phyloP scores from a whole-genome alignment of 1,140 invertebrate species.

The Mycetomoellerius zeteki region DNA sequence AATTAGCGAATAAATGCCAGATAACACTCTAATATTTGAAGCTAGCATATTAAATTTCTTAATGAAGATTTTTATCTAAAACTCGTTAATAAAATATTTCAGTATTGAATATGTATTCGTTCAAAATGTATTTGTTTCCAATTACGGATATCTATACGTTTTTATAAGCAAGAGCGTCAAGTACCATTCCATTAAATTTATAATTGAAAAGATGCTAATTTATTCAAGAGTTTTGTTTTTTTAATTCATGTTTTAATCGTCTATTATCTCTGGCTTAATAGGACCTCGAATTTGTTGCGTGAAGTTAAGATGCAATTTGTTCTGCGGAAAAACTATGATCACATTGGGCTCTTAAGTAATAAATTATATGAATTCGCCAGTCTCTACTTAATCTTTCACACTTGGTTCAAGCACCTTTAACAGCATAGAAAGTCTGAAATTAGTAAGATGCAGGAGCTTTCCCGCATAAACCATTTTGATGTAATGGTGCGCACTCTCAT shows the following conservation, averaged over 20 bases:
- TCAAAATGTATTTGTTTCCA: constrained; percentile 1
- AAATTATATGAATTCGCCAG: constrained; percentile 40
- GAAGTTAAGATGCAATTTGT: constrained; percentile 27
- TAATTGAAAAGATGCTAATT: constrained; percentile 17
- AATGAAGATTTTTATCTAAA: constrained; percentile 8
- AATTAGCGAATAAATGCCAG: background rate
- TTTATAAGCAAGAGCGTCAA: background rate
- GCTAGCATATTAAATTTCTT: background rate
- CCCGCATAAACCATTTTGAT: constrained; percentile 37
- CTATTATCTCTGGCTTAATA: background rate
- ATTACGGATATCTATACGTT: constrained; percentile 19
- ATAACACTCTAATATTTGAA: background rate
- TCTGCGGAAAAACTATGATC: background rate
- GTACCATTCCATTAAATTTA: constrained; percentile 10
- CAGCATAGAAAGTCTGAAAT: constrained; percentile 39
- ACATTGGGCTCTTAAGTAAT: constrained; percentile 35
- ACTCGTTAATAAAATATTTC: background rate
- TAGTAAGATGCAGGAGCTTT: constrained; percentile 6
- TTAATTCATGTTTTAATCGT: constrained; percentile 16
- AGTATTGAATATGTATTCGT: constrained; percentile 18
- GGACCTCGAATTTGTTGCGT: background rate
- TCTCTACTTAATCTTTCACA: constrained; percentile 23
- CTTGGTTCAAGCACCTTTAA: constrained; percentile 42
- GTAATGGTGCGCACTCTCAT: constrained; percentile 36
- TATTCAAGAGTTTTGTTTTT: constrained; percentile 2